Percentiles rank a stretch among this genome's conserved stretches.
phyloP scores from a whole-genome alignment of 2,888 invertebrate species.

The Bugulina stolonifera region DNA sequence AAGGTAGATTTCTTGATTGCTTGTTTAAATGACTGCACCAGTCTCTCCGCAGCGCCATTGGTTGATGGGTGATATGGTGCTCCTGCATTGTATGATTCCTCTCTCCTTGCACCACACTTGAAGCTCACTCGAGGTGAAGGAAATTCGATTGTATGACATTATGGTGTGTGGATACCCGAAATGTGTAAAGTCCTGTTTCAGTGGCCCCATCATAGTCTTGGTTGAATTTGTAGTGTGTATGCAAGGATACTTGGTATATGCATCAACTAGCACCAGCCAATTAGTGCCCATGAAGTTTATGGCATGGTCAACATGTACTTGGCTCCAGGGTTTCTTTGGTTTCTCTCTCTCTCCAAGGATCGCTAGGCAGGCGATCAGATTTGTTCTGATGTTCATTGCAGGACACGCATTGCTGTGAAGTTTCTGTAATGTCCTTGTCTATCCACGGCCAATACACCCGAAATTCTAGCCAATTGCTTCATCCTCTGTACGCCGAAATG shows the following conservation, averaged over 20 bases:
- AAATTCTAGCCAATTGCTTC: conserved; percentile 30
- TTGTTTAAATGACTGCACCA: conserved; percentile 34
- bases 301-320: conserved; percentile 37
- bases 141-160: conserved; percentile 33
- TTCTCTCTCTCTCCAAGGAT: conserved; percentile 35
- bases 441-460: conserved; percentile 29
- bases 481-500: conserved; percentile 34
- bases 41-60: conserved; percentile 32
- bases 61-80: conserved; percentile 34
- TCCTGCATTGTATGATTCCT: conserved; percentile 29
- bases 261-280: conserved; percentile 33
- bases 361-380: conserved; percentile 33
- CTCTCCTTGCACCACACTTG: conserved; percentile 30
- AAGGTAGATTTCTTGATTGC: conserved; percentile 3
- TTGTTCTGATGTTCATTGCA: conserved; percentile 31
- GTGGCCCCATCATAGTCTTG: conserved; percentile 29
- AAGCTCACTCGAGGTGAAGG: conserved; percentile 33
- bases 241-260: conserved; percentile 34
- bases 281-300: conserved; percentile 32
- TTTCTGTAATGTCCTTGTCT: conserved; percentile 28
- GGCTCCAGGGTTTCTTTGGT: conserved; percentile 32
- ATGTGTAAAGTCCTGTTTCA: conserved; percentile 31
- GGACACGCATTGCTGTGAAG: conserved; percentile 22
- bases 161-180: conserved; percentile 33
- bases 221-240: conserved; percentile 28